Percentiles rank a stretch among this genome's conserved stretches.
Conservation (phyloP, 2,797 vertebrate genomes). For the Rhinophrynus dorsalis region DNA sequence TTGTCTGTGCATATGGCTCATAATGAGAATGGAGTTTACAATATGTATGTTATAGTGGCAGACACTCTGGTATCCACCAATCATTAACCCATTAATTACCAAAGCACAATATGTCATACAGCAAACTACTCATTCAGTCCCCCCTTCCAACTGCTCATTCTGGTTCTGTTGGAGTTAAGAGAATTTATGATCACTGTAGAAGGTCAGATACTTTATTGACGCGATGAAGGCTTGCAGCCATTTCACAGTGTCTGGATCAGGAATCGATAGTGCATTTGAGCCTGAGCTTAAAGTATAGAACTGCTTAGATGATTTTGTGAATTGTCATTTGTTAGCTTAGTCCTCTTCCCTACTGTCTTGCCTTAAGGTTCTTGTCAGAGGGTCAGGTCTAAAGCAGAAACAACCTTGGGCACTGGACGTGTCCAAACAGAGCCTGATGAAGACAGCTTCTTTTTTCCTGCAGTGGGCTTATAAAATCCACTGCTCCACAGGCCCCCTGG, state of each 20-base stretch:
- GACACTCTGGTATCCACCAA: too few species aligned
- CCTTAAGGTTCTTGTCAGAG: conserved; percentile 9
- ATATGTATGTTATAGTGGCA: too few species aligned
- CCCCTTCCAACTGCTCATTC: too few species aligned
- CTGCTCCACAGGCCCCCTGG: background rate
- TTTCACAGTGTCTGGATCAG: conserved; percentile 57
- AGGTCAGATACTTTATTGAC: conserved; percentile 57
- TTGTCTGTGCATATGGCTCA: too few species aligned
- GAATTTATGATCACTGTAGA: conserved; percentile 62
- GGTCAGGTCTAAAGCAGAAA: conserved; percentile 6
- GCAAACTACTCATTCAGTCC: too few species aligned
- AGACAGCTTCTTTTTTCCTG: background rate
- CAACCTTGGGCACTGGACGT: background rate
- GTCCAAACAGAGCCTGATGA: background rate
- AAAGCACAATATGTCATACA: too few species aligned
- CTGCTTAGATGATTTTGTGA: conserved; percentile 4
- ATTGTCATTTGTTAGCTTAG: conserved; percentile 3
- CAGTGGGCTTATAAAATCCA: background rate
- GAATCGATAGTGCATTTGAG: conserved; percentile 69
- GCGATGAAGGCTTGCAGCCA: conserved; percentile 50
- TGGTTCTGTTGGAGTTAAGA: background rate
- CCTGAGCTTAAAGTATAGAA: conserved; percentile 53
- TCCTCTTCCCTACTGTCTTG: background rate
- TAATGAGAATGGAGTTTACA: too few species aligned
- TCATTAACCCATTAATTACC: too few species aligned